Percentiles rank a stretch among this genome's conserved stretches.
Evolutionary conservation across 2,113 vertebrate genomes (phyloP).

Genomic region (Labeo rohita): DNA sequence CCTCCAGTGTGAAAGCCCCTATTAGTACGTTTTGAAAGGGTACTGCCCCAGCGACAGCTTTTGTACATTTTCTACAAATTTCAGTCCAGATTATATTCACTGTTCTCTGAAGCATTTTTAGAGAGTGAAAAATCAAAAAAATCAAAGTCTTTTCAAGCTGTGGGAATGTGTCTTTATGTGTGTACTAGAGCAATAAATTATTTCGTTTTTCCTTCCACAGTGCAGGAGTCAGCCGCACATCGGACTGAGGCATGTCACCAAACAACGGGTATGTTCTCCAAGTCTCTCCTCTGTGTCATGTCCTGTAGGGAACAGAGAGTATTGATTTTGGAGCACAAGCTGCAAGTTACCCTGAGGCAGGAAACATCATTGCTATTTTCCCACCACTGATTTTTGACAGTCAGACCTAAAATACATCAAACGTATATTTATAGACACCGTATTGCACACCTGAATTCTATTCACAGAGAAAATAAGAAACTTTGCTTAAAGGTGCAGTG

Average conservation of each 20-base stretch:
- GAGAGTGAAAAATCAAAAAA: not conserved
- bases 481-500: not conserved
- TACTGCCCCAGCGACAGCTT: not conserved
- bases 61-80: not conserved
- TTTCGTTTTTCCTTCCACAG: constrained; percentile 45
- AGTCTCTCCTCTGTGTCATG: not conserved
- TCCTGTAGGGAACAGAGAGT: not conserved
- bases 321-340: constrained; percentile 25
- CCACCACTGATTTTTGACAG: not conserved
- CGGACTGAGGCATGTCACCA: constrained; percentile 64
- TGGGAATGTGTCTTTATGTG: not conserved
- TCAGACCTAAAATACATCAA: not conserved
- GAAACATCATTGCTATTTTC: constrained; percentile 6
- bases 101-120: not conserved
- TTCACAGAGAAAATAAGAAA: not conserved
- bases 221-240: constrained; percentile 60
- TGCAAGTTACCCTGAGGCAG: constrained; percentile 18
- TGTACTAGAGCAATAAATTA: not conserved
- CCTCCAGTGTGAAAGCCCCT: no score
- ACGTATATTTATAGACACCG: not conserved
- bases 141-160: not conserved
- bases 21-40: not conserved
- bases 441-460: not conserved
- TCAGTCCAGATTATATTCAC: not conserved
- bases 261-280: constrained; percentile 61